Base-by-base conservation (phyloP, 2,888 invertebrate species). In the Zaprionus obscuricornis region DNA sequence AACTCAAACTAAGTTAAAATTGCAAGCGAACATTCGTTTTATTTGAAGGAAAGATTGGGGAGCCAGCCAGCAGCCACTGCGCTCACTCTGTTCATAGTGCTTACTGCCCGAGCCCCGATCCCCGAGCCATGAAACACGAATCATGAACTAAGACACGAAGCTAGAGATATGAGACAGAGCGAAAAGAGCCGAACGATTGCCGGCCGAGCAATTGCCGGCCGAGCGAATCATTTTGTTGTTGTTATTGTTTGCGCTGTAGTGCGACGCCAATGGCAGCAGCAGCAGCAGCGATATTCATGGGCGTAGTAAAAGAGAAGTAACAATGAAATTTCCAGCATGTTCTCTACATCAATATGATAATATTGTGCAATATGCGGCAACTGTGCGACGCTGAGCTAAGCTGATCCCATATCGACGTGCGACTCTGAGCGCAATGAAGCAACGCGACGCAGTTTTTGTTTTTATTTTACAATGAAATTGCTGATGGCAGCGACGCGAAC, bases 1-100 rank as follows among this genome's bases (percentile, higher is more conserved):
- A 82, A 87, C 87, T 85, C 84, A 78, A 83, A 88, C 89, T 88
- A 87, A 88, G 86, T 77, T 78, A 75, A 88, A 87, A 87, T 85
- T 74, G 81, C 74, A 83, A 85, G 81, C 82, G 77, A 68, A 63
- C 86, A 73, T 75, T 85, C 76, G 79, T 81, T 88, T 88, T 85
- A 85, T 85, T 86, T 49, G 68, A 81, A 74, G 83, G 79, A 78
- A 84, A 76, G 84, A 65, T 76, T 74, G 76, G 74, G 76, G 73
- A 74, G 75, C 62, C 59, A 46, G 40, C 5, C 33, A 8, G 11
- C n/a, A 27, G 47, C 46, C 16, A 27, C 24, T n/a, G n/a, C n/a
- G n/a, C n/a, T n/a, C n/a, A n/a, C n/a, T n/a, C n/a, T n/a, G n/a
- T n/a, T n/a, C n/a, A n/a, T n/a, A n/a, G n/a, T n/a, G n/a, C n/a